Conservation (phyloP, 2,797 vertebrate genomes). For the Molossus alvarezi region DNA sequence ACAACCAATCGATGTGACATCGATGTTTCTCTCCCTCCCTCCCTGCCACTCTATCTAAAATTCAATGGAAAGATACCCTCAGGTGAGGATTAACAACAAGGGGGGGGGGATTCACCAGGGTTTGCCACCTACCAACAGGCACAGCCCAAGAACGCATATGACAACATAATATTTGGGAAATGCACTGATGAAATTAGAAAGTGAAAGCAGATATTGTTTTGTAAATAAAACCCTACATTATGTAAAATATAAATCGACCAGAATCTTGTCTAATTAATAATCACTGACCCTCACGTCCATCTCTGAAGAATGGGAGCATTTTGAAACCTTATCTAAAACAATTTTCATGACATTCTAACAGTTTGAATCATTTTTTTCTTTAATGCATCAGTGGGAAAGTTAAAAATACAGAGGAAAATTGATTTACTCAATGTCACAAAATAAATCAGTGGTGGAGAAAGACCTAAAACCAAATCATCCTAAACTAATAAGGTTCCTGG, state of each 20-base stretch:
- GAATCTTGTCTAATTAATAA: neutral
- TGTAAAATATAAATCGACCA: neutral
- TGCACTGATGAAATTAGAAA: neutral
- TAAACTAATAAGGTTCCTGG: neutral
- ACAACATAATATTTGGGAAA: neutral
- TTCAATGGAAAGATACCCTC: no score
- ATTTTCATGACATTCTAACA: neutral
- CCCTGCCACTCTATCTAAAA: no score
- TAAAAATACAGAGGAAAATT: neutral
- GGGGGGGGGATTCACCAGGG: neutral
- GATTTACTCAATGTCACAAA: neutral
- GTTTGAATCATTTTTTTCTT: neutral
- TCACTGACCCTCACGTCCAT: neutral
- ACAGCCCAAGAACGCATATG: neutral
- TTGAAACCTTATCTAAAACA: neutral
- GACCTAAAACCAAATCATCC: neutral
- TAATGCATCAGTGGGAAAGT: neutral
- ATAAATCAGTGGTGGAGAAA: neutral
- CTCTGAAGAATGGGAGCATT: conserved; percentile 19
- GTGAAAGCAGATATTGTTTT: neutral
- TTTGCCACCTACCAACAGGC: neutral
- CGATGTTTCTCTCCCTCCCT: no score
- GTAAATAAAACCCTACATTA: conserved; percentile 34
- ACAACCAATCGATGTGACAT: no score
- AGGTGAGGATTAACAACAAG: neutral